Evolutionary conservation across 2,888 invertebrate genomes (phyloP), one percentile per base, ranked within the genome.

Genomic region (Hofmannophila pseudospretella): DNA sequence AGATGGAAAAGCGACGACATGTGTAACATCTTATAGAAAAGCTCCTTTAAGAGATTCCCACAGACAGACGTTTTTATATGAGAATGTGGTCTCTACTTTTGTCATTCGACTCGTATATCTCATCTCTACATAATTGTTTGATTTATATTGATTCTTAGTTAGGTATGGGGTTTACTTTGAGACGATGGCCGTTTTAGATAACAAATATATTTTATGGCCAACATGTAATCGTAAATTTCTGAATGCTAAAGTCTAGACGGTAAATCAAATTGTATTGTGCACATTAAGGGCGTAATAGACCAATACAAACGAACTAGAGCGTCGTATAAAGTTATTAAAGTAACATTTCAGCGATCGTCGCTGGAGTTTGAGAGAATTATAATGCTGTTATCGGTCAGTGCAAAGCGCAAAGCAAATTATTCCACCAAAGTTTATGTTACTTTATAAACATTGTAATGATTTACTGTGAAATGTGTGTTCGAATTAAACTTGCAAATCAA

Each of bases 241-340:
- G 38, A 52, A 53, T 48, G 41, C 45, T 43, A 45, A 62, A 61
- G 55, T 71, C 69, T 58, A 20, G 48, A 43, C 47, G 42, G 56
- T 81, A 78, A 79, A 81, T 81, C 75, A 80, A 62, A 64, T 49
- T 46, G 49, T 60, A 60, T 62, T 57, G 57, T 63, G 66, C 58
- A 65, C 58, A 61, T 62, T 58, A 56, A 62, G 63, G 58, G 60
- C 62, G 58, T 68, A 71, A 76, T 70, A 69, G 60, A 64, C 69
- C 66, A 66, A 72, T 72, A 67, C 64, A 59, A 67, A 67, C 72
- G 69, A 73, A 71, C 69, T 71, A 67, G 67, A 57, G 57, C 65
- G 70, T 65, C 73, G 76, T 73, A 69, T 76, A 68, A 81, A 84
- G 81, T 75, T 61, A 82, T 84, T 80, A 84, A 84, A 84, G 78